phyloP scores from a whole-genome alignment of 2,797 vertebrate species.

The Bradypodion pumilum region DNA sequence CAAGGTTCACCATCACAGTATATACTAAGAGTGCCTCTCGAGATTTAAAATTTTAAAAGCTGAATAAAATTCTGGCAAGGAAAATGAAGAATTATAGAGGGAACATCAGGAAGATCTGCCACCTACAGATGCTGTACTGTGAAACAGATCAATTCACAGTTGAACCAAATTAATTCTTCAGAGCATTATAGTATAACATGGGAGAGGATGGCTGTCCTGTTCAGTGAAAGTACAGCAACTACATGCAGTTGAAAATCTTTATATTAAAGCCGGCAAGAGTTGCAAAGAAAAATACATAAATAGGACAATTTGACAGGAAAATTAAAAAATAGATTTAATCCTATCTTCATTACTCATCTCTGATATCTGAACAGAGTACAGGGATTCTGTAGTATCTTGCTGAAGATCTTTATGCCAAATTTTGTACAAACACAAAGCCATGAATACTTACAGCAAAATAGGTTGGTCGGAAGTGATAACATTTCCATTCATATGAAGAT shows the following conservation, averaged over 20 bases:
- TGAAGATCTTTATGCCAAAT: background rate
- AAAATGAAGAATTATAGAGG: background rate
- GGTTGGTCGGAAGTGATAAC: constrained; percentile 98
- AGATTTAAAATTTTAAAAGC: background rate
- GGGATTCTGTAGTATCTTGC: background rate
- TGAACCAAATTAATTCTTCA: background rate
- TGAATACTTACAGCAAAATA: constrained; percentile 90
- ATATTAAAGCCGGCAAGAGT: background rate
- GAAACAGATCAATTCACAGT: background rate
- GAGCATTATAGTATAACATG: background rate
- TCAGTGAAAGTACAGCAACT: background rate
- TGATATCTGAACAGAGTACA: background rate
- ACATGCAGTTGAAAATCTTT: constrained; percentile 16
- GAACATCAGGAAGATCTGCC: background rate
- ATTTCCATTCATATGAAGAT: constrained; percentile 96
- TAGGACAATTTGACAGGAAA: background rate
- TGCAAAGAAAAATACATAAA: background rate
- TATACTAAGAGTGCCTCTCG: background rate
- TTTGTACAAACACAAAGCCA: background rate
- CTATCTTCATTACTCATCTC: no score
- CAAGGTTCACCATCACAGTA: no score
- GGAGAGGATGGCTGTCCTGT: background rate
- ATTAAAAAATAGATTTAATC: no score
- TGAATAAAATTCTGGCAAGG: background rate
- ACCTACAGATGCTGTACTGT: background rate